Evolutionary conservation across 2,797 vertebrate genomes (phyloP).

Genomic region (Acipenser ruthenus): DNA sequence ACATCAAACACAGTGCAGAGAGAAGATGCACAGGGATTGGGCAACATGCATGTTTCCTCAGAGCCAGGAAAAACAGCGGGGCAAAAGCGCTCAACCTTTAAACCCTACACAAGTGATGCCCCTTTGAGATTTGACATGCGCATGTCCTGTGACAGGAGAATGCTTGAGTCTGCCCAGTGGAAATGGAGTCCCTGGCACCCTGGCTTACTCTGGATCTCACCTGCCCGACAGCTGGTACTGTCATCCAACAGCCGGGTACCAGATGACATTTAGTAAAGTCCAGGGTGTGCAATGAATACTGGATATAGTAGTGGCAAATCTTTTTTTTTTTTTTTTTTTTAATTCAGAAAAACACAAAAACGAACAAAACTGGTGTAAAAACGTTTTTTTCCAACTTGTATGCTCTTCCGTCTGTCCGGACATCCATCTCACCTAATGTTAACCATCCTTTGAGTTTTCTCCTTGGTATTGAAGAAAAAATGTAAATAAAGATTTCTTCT

Average conservation of each 20-base stretch:
- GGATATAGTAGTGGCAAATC: background rate
- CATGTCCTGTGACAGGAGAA: slow-evolving; percentile 5
- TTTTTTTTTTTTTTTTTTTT: background rate
- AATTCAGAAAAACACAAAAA: slow-evolving; percentile 31
- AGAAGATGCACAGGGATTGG: background rate
- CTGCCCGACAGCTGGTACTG: too few species aligned
- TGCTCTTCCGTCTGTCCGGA: slow-evolving; percentile 21
- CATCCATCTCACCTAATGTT: slow-evolving; percentile 11
- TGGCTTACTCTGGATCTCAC: background rate
- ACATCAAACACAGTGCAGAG: slow-evolving; percentile 38
- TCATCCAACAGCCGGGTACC: background rate
- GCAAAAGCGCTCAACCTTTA: slow-evolving; percentile 37
- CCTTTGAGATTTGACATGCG: slow-evolving; percentile 12
- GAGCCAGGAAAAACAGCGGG: slow-evolving; percentile 20
- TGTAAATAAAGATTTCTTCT: slow-evolving; percentile 67
- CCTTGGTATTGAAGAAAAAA: slow-evolving; percentile 62
- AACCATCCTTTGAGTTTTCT: slow-evolving; percentile 32
- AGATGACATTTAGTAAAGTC: background rate
- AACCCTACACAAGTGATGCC: slow-evolving; percentile 32
- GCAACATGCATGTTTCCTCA: slow-evolving; percentile 17
- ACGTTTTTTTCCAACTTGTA: slow-evolving; percentile 26
- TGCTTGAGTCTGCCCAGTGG: background rate
- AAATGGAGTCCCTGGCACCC: background rate
- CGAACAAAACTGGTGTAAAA: slow-evolving; percentile 24
- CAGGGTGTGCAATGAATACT: background rate